These are phyloP conservation scores for Nesoenas mayeri DNA, from an alignment of 2,113 vertebrate genomes.

Conservation along the genomic window DNA sequence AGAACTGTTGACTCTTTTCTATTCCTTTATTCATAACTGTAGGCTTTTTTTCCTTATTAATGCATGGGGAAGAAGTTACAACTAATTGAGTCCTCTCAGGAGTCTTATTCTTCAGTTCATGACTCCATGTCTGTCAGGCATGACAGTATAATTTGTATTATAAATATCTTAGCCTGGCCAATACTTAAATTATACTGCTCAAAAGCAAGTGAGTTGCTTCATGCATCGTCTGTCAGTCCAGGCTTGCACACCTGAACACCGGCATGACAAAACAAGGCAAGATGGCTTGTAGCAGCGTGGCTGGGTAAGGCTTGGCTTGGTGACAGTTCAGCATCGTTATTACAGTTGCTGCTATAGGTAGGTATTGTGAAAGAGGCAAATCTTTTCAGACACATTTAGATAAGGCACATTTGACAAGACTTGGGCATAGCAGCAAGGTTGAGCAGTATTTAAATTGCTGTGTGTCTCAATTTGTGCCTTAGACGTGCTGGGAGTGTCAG, in stretches of 20 bases:
- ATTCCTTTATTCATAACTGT: not conserved
- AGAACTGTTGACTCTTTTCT: not conserved
- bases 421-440: not conserved
- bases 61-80: not conserved
- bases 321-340: too few species aligned
- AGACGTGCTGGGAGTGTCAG: not conserved
- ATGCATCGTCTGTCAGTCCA: too few species aligned
- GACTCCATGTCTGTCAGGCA: not conserved
- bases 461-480: not conserved
- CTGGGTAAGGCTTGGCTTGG: not conserved
- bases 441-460: not conserved
- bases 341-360: not conserved
- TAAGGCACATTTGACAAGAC: not conserved
- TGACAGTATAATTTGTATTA: not conserved
- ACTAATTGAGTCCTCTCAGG: not conserved
- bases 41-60: not conserved
- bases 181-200: not conserved
- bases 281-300: not conserved
- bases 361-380: not conserved
- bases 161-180: not conserved
- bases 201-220: not conserved
- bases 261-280: not conserved
- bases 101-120: not conserved
- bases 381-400: not conserved
- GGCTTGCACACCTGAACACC: too few species aligned